Conservation (phyloP, 1,140 invertebrate species). For the Alviniconcha marisindica region DNA sequence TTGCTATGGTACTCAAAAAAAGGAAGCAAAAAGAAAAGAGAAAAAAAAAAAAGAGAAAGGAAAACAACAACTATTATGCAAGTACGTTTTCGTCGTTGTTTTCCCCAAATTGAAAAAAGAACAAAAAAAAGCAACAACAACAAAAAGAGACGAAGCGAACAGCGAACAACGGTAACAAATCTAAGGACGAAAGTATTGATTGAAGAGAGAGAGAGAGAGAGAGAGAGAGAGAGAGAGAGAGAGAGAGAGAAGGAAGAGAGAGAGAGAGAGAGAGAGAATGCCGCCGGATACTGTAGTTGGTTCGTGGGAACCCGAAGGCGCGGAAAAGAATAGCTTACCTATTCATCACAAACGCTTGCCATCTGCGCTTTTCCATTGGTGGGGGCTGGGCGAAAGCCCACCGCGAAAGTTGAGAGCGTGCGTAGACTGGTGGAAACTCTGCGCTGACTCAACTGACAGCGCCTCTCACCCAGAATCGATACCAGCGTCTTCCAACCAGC, state of each 20-base stretch:
- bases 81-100: too few relatives aligned
- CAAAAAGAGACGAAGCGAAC: too few relatives aligned
- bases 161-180: too few relatives aligned
- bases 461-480: background rate
- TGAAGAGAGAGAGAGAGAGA: conserved; percentile 6
- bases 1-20: too few relatives aligned
- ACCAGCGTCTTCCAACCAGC: background rate
- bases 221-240: background rate
- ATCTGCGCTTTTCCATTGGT: background rate
- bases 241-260: background rate
- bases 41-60: too few relatives aligned
- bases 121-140: too few relatives aligned
- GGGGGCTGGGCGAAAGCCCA: background rate
- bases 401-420: background rate
- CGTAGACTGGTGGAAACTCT: background rate
- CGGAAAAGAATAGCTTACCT: conserved; percentile 3
- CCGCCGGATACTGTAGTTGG: background rate
- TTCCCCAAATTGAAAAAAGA: too few relatives aligned
- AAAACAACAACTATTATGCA: too few relatives aligned
- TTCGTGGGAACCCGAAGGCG: background rate
- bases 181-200: background rate
- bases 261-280: too few relatives aligned
- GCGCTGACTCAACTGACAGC: background rate
- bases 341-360: too few relatives aligned
- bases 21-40: too few relatives aligned